phyloP scores from a whole-genome alignment of 2,797 vertebrate genomes.

The Onychomys torridus region DNA sequence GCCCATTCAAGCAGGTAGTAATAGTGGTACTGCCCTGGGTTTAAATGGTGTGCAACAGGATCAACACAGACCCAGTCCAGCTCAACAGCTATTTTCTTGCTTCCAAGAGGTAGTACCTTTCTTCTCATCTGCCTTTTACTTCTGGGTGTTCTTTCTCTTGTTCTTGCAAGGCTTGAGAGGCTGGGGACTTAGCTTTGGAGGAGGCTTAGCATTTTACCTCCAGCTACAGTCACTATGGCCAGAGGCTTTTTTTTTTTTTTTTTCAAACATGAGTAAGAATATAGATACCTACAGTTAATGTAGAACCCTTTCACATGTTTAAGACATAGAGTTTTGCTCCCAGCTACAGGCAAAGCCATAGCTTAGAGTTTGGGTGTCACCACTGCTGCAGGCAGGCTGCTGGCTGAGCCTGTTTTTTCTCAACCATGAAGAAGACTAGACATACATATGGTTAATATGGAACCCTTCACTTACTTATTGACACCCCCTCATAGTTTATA shows the following conservation, averaged over 20 bases:
- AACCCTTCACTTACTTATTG: not conserved
- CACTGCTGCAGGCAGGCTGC: not conserved
- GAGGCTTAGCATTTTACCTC: no score
- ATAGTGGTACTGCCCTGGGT: slow-evolving; percentile 90
- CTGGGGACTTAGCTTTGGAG: not conserved
- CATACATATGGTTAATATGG: not conserved
- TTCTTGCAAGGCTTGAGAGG: no score
- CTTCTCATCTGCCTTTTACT: not conserved
- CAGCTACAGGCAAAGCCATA: not conserved
- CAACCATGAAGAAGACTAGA: not conserved
- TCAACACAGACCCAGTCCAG: slow-evolving; percentile 96
- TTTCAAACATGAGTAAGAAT: not conserved
- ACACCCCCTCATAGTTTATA: not conserved
- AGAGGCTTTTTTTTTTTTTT: not conserved
- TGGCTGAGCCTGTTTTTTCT: not conserved
- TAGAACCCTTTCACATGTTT: not conserved
- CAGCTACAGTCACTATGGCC: not conserved
- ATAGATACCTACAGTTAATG: not conserved
- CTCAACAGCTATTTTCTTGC: slow-evolving; percentile 91
- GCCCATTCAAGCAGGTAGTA: slow-evolving; percentile 94
- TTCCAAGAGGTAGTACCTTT: slow-evolving; percentile 89
- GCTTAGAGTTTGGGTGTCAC: not conserved
- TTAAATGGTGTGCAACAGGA: slow-evolving; percentile 92
- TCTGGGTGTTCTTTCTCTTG: not conserved
- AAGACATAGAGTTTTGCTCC: not conserved